These are phyloP conservation scores for Actinostola sp. DNA, from an alignment of 92 coral and sea anemone genomes.

Conservation along the genomic window DNA sequence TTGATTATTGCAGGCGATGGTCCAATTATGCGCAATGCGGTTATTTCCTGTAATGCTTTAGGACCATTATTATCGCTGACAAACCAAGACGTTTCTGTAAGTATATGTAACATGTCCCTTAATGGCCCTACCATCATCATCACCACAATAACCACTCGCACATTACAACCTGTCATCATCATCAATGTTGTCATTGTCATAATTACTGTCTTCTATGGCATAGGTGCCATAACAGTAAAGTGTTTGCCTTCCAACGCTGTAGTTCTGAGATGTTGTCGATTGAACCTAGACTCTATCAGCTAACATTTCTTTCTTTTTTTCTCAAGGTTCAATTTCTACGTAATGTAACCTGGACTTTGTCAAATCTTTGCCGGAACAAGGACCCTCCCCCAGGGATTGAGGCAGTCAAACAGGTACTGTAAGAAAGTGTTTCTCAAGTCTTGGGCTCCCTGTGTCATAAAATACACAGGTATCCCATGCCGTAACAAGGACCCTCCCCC, in stretches of 20 bases:
- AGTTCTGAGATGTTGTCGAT: too few relatives aligned
- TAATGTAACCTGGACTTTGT: constrained; percentile 95
- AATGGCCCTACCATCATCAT: too few relatives aligned
- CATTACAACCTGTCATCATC: background rate
- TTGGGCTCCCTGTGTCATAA: too few relatives aligned
- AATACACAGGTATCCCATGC: too few relatives aligned
- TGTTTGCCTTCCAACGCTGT: too few relatives aligned
- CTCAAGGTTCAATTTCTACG: constrained; percentile 76
- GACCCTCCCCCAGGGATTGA: constrained; percentile 91
- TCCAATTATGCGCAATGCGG: constrained; percentile 79
- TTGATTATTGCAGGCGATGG: constrained; percentile 80
- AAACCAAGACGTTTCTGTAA: constrained; percentile 31
- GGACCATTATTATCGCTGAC: constrained; percentile 72
- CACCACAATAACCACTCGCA: too few relatives aligned
- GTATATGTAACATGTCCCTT: too few relatives aligned
- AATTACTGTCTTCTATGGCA: too few relatives aligned
- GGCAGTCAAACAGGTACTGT: constrained; percentile 73
- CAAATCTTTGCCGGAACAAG: constrained; percentile 95
- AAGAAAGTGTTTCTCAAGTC: too few relatives aligned
- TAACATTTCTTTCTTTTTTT: too few relatives aligned
- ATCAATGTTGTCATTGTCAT: background rate
- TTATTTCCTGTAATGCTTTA: constrained; percentile 74
- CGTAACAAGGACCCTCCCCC: constrained; percentile 98
- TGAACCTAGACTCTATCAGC: too few relatives aligned
- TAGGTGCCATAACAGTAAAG: too few relatives aligned